phyloP scores from a whole-genome alignment of 2,888 invertebrate genomes.

The Ethmia dodecea region DNA sequence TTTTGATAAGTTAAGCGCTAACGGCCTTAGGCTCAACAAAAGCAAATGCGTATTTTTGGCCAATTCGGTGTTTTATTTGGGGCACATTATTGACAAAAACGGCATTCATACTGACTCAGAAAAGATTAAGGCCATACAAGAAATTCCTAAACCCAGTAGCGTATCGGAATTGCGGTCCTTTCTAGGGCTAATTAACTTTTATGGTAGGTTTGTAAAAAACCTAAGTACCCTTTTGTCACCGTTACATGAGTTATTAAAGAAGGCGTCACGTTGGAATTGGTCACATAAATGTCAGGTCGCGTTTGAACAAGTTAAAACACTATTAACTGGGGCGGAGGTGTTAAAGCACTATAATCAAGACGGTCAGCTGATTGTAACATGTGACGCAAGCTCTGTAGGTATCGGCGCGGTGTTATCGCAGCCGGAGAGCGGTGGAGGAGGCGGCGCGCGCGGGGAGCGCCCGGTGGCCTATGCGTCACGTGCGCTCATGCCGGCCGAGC shows the following conservation, averaged over 20 bases:
- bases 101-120: background rate
- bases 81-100: background rate
- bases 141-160: background rate
- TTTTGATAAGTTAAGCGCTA: no score
- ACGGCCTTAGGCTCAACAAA: no score
- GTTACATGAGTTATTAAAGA: constrained; percentile 1
- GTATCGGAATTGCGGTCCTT: constrained; percentile 9
- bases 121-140: background rate
- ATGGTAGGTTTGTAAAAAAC: constrained; percentile 5
- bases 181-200: constrained; percentile 10
- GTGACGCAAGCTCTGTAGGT: background rate
- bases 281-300: background rate
- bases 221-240: constrained; percentile 3
- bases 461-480: constrained; percentile 11
- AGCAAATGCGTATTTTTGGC: no score
- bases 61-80: no score
- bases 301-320: background rate
- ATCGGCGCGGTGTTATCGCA: background rate
- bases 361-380: background rate
- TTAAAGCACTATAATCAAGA: background rate
- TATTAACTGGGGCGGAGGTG: background rate
- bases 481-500: constrained; percentile 2
- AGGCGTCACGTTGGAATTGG: constrained; percentile 3
- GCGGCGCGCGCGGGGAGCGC: constrained; percentile 5
- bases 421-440: background rate